Evolutionary conservation across 2,113 vertebrate species (phyloP).

Genomic region (Hipposideros armiger): DNA sequence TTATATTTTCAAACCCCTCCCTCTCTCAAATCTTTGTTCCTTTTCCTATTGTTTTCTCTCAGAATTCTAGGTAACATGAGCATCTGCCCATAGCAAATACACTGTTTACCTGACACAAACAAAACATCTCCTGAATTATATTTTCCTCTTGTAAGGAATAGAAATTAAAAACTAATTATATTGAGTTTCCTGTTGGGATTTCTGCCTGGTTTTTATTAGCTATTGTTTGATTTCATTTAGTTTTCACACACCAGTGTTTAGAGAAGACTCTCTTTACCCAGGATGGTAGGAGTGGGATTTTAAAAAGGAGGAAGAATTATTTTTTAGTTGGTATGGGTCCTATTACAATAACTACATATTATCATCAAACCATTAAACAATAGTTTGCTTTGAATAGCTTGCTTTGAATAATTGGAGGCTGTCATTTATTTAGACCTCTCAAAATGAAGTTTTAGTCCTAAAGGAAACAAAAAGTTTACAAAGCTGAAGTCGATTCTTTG

Average conservation of each 20-base stretch:
- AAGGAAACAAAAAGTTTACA: background rate
- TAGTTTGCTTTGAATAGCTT: conserved; percentile 3
- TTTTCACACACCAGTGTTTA: background rate
- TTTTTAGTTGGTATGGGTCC: conserved; percentile 22
- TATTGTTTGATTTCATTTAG: conserved; percentile 39
- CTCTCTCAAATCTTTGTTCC: background rate
- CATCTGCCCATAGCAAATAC: background rate
- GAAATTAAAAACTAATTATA: conserved; percentile 31
- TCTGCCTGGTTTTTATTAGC: conserved; percentile 39
- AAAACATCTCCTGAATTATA: background rate
- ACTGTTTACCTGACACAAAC: background rate
- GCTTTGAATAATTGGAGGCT: background rate
- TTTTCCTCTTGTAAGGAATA: background rate
- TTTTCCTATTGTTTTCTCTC: background rate
- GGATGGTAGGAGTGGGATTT: background rate
- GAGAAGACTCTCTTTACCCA: background rate
- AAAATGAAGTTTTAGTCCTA: background rate
- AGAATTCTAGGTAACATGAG: background rate
- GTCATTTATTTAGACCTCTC: background rate
- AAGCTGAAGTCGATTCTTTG: background rate
- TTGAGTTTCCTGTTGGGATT: conserved; percentile 16
- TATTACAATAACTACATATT: conserved; percentile 19
- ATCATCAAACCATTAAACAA: background rate
- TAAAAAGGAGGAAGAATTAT: background rate
- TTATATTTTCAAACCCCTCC: background rate